Conservation (phyloP, 2,888 invertebrate species). For the Drosophila paranaensis region DNA sequence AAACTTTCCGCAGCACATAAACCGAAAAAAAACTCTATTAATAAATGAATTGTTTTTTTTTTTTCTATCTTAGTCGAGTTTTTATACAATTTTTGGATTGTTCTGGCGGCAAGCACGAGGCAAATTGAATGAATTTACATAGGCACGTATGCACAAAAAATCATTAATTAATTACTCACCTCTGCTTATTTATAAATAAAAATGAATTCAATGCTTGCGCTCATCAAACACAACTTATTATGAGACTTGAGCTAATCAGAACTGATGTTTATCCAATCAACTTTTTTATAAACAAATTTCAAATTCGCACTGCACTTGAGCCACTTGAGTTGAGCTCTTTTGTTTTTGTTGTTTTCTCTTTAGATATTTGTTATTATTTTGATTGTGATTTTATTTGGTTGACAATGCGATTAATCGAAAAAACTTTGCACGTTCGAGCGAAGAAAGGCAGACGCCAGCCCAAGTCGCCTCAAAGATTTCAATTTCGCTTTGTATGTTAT, state of each 20-base stretch:
- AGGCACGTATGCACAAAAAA: conserved; percentile 4
- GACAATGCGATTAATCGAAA: conserved; percentile 27
- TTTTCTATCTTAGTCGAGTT: conserved; percentile 12
- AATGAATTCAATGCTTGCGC: conserved; percentile 32
- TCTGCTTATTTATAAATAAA: conserved; percentile 54
- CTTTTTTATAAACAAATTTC: conserved; percentile 13
- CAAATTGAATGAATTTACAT: conserved; percentile 22
- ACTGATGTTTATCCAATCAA: conserved; percentile 1
- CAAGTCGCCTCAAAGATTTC: conserved; percentile 34
- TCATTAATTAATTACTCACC: conserved; percentile 65
- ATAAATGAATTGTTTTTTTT: conserved; percentile 55
- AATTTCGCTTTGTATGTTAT: conserved; percentile 29
- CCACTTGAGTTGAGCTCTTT: not conserved
- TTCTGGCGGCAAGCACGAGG: conserved; percentile 15
- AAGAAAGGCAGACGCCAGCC: conserved; percentile 42
- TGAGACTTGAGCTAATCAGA: conserved; percentile 2
- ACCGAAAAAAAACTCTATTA: conserved; percentile 24
- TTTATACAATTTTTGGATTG: conserved; percentile 29
- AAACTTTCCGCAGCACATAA: conserved; percentile 12
- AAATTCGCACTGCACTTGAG: conserved; percentile 41
- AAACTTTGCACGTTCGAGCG: conserved; percentile 63
- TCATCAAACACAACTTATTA: conserved; percentile 13
- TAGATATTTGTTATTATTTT: conserved; percentile 22
- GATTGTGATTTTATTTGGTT: conserved; percentile 11
- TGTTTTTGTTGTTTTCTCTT: conserved; percentile 39